Conservation (phyloP, 2,797 vertebrate species). For the Parauchenoglanis punctatus region DNA sequence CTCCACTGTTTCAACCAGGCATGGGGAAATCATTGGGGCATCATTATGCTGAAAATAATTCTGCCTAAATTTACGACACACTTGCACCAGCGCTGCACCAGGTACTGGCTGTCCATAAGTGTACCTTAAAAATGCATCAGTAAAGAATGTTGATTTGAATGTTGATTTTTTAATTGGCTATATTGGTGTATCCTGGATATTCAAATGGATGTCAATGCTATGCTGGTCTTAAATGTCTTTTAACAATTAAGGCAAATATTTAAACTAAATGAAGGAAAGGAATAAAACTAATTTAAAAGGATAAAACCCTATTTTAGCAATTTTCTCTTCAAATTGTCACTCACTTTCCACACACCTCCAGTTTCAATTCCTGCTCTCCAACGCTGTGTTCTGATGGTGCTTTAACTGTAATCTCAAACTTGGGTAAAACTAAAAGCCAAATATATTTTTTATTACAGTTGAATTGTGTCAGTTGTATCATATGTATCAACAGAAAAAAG, state of each 20-base stretch:
- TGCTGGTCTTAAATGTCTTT: background rate
- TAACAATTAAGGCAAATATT: background rate
- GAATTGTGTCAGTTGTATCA: background rate
- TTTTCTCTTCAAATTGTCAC: constrained; percentile 2
- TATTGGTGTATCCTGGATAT: background rate
- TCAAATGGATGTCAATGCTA: background rate
- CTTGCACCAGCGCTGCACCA: constrained; percentile 34
- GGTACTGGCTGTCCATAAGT: constrained; percentile 50
- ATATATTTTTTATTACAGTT: background rate
- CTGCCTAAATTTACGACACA: constrained; percentile 1
- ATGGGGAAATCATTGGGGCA: background rate
- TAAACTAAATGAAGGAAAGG: background rate
- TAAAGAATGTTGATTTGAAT: background rate
- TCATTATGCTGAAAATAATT: accelerated
- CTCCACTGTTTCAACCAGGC: constrained; percentile 26
- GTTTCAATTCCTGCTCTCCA: background rate
- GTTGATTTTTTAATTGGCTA: background rate
- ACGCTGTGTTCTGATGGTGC: constrained; percentile 18
- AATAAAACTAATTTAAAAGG: background rate
- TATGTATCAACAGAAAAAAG: background rate
- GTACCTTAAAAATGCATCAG: constrained; percentile 43
- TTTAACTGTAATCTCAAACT: constrained; percentile 44
- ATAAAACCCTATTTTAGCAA: background rate
- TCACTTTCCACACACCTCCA: constrained; percentile 51
- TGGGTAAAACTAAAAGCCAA: constrained; percentile 47